Conservation (phyloP, 1,140 invertebrate species). For the Anastatus disparis region DNA sequence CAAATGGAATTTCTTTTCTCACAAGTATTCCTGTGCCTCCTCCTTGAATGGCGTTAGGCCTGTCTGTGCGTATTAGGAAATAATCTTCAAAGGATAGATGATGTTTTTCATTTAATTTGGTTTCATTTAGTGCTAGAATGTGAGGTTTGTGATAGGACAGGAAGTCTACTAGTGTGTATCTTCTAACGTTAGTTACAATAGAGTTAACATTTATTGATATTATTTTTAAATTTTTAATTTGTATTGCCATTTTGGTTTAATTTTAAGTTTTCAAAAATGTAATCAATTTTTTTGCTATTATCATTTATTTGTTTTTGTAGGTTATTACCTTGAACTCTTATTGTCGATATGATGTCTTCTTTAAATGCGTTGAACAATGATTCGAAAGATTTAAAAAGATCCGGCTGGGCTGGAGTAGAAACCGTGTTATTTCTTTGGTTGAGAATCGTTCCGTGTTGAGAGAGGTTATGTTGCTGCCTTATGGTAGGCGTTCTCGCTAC, state of each 20-base stretch:
- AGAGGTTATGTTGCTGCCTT: too few species aligned
- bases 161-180: background rate
- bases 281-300: background rate
- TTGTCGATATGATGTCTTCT: background rate
- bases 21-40: slow-evolving; percentile 43
- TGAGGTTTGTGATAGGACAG: background rate
- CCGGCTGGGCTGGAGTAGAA: too few species aligned
- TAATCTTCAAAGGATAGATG: background rate
- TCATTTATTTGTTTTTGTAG: background rate
- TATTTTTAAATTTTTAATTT: background rate
- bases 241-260: background rate
- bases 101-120: slow-evolving; percentile 12
- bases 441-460: too few species aligned
- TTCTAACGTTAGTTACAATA: background rate
- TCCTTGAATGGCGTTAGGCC: slow-evolving; percentile 7
- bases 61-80: background rate
- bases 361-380: too few species aligned
- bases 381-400: too few species aligned
- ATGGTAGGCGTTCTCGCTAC: background rate
- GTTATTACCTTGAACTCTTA: background rate
- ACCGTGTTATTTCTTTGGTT: too few species aligned
- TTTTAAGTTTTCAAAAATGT: background rate
- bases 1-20: slow-evolving; percentile 37
- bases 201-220: slow-evolving; percentile 13
- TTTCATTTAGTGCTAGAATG: background rate